Percentiles rank a stretch among this genome's conserved stretches.
Evolutionary conservation across 2,797 vertebrate genomes (phyloP).

Genomic region (Clarias pachynema): DNA sequence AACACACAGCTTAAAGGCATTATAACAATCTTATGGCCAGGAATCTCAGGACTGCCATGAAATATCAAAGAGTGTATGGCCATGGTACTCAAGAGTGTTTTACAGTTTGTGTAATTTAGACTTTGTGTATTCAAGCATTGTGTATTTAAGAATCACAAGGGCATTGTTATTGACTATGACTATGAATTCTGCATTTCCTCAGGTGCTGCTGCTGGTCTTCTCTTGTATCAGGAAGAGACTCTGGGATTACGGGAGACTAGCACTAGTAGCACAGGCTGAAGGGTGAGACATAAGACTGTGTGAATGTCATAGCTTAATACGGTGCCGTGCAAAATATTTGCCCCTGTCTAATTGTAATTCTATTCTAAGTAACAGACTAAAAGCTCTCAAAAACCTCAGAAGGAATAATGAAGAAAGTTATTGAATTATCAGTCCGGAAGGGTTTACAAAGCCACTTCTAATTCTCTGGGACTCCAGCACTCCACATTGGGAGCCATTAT

Average conservation of each 20-base stretch:
- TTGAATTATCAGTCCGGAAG: not conserved
- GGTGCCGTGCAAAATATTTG: not conserved
- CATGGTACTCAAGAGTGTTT: not conserved
- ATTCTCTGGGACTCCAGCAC: not conserved
- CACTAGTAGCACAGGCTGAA: constrained; percentile 84
- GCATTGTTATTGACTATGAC: not conserved
- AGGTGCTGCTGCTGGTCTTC: constrained; percentile 85
- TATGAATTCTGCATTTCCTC: constrained; percentile 9
- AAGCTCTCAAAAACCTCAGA: not conserved
- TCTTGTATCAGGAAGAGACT: constrained; percentile 86
- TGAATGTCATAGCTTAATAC: not conserved
- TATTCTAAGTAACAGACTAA: not conserved
- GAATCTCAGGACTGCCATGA: not conserved
- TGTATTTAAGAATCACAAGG: constrained; percentile 1
- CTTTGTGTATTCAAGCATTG: not conserved
- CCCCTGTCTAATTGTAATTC: not conserved
- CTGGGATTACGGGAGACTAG: constrained; percentile 93
- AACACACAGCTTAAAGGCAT: not conserved
- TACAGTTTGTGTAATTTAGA: not conserved
- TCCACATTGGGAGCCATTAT: not conserved
- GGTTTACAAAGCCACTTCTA: not conserved
- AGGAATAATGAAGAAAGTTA: not conserved
- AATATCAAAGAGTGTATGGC: not conserved
- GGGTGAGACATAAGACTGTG: constrained; percentile 63
- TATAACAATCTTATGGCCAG: not conserved